Percentiles rank a stretch among this genome's conserved stretches.
phyloP scores from a whole-genome alignment of 2,113 vertebrate species.

The Globicephala melas region DNA sequence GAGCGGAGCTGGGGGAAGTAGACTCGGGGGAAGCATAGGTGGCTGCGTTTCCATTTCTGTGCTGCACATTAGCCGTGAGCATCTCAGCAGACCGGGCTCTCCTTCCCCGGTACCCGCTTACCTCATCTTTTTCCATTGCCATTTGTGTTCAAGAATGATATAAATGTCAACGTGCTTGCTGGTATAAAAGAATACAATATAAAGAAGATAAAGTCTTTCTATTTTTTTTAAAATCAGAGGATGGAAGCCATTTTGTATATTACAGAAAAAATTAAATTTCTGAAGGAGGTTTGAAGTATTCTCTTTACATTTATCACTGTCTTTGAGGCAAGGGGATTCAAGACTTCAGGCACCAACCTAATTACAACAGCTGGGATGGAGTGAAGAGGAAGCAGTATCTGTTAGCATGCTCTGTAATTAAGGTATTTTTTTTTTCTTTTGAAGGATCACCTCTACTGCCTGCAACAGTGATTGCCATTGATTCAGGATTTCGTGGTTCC shows the following conservation, averaged over 20 bases:
- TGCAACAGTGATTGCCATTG: background rate
- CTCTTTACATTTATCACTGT: background rate
- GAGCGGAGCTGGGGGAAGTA: background rate
- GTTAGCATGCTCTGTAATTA: background rate
- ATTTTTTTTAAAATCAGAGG: background rate
- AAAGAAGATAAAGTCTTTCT: background rate
- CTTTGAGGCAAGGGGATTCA: background rate
- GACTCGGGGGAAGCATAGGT: rapidly evolving
- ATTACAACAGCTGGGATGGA: background rate
- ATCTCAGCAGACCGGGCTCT: rapidly evolving
- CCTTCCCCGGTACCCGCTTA: rapidly evolving
- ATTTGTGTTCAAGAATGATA: background rate
- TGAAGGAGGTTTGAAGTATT: background rate
- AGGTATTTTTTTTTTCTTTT: background rate
- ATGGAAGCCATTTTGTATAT: background rate
- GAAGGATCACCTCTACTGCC: background rate
- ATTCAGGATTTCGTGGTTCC: background rate
- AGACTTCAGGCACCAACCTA: background rate
- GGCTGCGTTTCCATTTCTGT: rapidly evolving
- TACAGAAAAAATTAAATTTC: background rate
- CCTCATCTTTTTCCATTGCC: background rate
- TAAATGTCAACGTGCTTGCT: background rate
- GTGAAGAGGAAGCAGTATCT: background rate
- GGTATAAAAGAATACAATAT: background rate
- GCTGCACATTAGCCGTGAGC: background rate